These are phyloP conservation scores for Butorides virescens DNA, from an alignment of 2,113 vertebrate genomes.

Conservation along the genomic window DNA sequence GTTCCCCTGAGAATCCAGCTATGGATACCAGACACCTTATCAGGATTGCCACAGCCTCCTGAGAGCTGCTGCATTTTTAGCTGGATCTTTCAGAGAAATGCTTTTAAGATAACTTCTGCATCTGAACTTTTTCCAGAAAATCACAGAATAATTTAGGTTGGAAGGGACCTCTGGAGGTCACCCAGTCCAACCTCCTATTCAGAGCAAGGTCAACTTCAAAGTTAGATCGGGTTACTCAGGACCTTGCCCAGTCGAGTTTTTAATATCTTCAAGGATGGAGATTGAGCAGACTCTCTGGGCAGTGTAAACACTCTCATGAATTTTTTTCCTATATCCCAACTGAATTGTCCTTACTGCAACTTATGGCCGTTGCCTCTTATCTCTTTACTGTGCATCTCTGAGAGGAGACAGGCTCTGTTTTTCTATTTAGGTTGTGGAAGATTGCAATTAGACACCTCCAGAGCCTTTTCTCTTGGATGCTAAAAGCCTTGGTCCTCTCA, in stretches of 20 bases:
- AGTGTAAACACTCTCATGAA: not conserved
- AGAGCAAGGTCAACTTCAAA: constrained; percentile 1
- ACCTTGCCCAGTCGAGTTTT: not conserved
- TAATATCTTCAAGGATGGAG: not conserved
- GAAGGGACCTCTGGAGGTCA: not conserved
- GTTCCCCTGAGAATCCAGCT: not conserved
- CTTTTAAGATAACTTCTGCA: not conserved
- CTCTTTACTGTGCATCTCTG: not conserved
- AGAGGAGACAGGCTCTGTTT: not conserved
- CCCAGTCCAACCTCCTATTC: not conserved
- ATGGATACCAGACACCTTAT: not conserved
- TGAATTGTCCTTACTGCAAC: not conserved
- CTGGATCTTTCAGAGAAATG: not conserved
- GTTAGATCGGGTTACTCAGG: not conserved
- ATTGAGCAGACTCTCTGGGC: not conserved
- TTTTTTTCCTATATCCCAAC: not conserved
- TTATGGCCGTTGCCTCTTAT: not conserved
- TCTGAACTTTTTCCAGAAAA: constrained; percentile 1
- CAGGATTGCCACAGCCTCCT: not conserved
- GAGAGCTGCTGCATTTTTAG: not conserved
- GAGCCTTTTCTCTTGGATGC: not conserved
- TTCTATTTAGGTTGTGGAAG: not conserved
- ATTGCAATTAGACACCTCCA: not conserved
- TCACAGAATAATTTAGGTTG: not conserved
- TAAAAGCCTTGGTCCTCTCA: not conserved